Evolutionary conservation across 2,797 vertebrate species (phyloP).

Genomic region (Fistularia commersonii): DNA sequence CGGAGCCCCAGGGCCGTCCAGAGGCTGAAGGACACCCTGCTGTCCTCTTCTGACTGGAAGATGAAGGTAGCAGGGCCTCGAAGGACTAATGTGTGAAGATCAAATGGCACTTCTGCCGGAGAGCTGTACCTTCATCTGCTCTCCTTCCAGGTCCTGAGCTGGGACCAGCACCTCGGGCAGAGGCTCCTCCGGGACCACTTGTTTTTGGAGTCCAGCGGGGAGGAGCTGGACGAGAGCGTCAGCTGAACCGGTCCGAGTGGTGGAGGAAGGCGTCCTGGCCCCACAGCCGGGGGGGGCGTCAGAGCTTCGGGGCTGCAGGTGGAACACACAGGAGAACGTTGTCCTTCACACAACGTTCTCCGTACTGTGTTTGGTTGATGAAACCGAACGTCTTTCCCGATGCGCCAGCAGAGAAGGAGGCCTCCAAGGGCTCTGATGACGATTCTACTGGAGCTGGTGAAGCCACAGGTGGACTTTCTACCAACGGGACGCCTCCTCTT

Average conservation of each 20-base stretch:
- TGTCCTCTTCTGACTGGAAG: constrained; percentile 77
- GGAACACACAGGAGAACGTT: too few relatives aligned
- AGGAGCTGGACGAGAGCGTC: constrained; percentile 76
- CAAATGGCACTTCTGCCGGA: not conserved
- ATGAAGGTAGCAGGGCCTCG: constrained; percentile 79
- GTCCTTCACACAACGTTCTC: too few relatives aligned
- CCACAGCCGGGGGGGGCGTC: too few relatives aligned
- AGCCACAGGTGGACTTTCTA: not conserved
- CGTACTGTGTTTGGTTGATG: too few relatives aligned
- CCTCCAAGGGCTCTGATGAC: too few relatives aligned
- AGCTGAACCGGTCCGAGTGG: constrained; percentile 77
- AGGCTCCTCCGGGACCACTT: constrained; percentile 80
- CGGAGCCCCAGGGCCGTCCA: constrained; percentile 85
- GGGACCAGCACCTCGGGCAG: constrained; percentile 65
- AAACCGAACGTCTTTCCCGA: too few relatives aligned
- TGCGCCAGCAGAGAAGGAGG: too few relatives aligned
- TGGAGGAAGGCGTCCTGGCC: constrained; percentile 68
- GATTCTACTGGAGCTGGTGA: not conserved
- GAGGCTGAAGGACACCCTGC: constrained; percentile 81
- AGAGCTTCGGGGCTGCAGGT: too few relatives aligned
- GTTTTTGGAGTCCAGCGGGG: constrained; percentile 68
- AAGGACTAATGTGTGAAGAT: too few relatives aligned
- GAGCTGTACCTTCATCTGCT: not conserved
- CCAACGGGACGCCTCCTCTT: constrained; percentile 45
- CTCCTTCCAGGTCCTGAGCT: constrained; percentile 76